phyloP scores from a whole-genome alignment of 2,888 invertebrate species.

The Polyommatus iphigenia region DNA sequence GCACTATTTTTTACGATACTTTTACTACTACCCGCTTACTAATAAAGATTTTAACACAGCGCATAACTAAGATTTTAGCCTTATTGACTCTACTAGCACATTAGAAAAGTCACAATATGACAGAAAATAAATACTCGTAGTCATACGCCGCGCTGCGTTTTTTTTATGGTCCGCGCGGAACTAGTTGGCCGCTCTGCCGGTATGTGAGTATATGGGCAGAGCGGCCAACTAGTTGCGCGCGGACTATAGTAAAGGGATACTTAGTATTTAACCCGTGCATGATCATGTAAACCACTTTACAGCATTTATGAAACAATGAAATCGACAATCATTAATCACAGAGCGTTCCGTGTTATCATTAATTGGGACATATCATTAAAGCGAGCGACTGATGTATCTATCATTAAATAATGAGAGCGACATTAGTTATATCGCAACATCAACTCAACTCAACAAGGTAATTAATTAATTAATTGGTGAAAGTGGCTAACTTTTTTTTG shows the following conservation, averaged over 20 bases:
- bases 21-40: too few relatives aligned
- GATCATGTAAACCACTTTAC: not conserved
- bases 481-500: constrained; percentile 18
- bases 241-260: not conserved
- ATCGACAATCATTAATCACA: constrained; percentile 59
- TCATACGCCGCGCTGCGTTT: not conserved
- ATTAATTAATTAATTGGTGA: constrained; percentile 31
- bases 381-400: constrained; percentile 33
- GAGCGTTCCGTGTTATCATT: constrained; percentile 63
- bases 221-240: too few relatives aligned
- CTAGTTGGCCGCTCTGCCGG: too few relatives aligned
- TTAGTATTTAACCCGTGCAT: not conserved
- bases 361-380: constrained; percentile 67
- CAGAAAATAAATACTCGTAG: too few relatives aligned
- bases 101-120: too few relatives aligned
- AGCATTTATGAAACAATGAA: constrained; percentile 1
- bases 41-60: too few relatives aligned
- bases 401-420: constrained; percentile 29
- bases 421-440: constrained; percentile 31
- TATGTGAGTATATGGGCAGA: too few relatives aligned
- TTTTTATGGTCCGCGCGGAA: too few relatives aligned
- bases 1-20: too few relatives aligned
- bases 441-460: constrained; percentile 14
- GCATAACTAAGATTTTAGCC: too few relatives aligned
- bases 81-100: too few relatives aligned